A percentile compares a stretch with the other conserved stretches of the same genome.
These are phyloP conservation scores for Psephotus haematonotus DNA, from an alignment of 2,113 vertebrate genomes.

Conservation along the genomic window DNA sequence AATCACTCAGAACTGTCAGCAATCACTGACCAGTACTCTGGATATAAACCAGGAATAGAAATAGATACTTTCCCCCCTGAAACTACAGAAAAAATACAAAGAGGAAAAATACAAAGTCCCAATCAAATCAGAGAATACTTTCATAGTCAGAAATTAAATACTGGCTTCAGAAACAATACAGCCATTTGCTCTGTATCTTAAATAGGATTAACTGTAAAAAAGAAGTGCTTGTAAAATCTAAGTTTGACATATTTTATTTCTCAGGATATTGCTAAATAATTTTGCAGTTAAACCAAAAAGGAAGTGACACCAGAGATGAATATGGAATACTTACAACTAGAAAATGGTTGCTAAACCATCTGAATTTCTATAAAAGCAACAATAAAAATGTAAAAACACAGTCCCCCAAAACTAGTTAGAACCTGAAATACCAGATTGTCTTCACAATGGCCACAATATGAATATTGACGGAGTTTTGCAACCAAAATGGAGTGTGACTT, in stretches of 20 bases:
- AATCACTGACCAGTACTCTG: neutral
- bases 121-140: neutral
- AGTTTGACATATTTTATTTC: conserved; percentile 58
- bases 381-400: conserved; percentile 16
- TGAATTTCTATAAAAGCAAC: conserved; percentile 30
- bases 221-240: conserved; percentile 30
- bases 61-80: neutral
- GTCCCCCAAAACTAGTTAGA: neutral
- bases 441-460: neutral
- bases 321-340: conserved; percentile 33
- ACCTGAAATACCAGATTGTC: conserved; percentile 5
- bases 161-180: conserved; percentile 8
- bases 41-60: neutral
- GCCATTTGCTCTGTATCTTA: neutral
- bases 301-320: conserved; percentile 30
- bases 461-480: neutral
- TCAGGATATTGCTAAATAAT: conserved; percentile 44
- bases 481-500: conserved; percentile 16
- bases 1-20: neutral
- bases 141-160: neutral
- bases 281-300: conserved; percentile 28
- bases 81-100: conserved; percentile 20
- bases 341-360: conserved; percentile 2
- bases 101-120: conserved; percentile 33
- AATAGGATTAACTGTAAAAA: neutral